Percentiles rank a stretch among this genome's conserved stretches.
Evolutionary conservation across 2,797 vertebrate genomes (phyloP).

Genomic region (Platyrinchus mystaceus): DNA sequence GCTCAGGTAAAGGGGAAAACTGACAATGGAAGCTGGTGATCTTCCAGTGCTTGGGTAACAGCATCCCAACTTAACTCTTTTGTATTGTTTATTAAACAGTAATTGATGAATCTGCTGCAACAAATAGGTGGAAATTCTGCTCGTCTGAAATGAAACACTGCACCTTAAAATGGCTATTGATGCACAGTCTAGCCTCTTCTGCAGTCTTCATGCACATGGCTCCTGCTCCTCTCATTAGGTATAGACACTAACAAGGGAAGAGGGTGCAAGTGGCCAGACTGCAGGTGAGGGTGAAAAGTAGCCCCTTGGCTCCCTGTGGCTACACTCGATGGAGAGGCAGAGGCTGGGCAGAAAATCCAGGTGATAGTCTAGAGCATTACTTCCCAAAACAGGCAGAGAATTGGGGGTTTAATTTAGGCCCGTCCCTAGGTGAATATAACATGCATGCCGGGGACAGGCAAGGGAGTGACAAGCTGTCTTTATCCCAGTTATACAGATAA

Average conservation of each 20-base stretch:
- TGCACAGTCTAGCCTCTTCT: not conserved
- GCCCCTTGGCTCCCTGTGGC: not conserved
- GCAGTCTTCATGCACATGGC: not conserved
- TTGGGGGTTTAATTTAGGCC: not conserved
- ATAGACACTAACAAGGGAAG: not conserved
- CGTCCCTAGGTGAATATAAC: not conserved
- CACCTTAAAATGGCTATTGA: not conserved
- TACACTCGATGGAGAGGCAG: not conserved
- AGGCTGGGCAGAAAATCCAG: not conserved
- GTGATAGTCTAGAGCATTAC: not conserved
- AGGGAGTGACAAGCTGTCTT: not conserved
- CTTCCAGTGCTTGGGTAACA: not conserved
- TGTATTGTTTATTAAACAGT: not conserved
- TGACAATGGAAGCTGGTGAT: not conserved
- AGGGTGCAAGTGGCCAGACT: not conserved
- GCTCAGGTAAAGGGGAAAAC: not conserved
- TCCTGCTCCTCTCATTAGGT: not conserved
- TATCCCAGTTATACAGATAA: not conserved
- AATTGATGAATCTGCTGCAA: not conserved
- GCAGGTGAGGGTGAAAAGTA: not conserved
- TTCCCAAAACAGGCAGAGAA: not conserved
- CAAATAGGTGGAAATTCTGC: not conserved
- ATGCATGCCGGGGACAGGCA: not conserved
- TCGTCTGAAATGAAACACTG: constrained; percentile 47
- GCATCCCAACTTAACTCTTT: not conserved